These are phyloP conservation scores for Solea solea DNA, from an alignment of 2,113 vertebrate species.

Conservation along the genomic window DNA sequence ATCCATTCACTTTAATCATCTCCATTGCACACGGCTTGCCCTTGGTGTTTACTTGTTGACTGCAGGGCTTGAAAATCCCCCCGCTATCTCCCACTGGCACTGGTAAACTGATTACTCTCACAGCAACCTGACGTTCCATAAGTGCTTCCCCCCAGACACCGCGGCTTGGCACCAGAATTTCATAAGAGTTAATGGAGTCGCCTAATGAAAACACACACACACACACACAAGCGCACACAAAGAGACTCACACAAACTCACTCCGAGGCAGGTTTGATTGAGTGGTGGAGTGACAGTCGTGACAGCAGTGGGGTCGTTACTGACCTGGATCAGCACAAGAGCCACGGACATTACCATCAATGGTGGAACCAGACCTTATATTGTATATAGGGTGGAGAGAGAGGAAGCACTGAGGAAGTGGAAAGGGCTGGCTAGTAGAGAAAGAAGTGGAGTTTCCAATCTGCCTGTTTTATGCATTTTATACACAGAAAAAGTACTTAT, in stretches of 20 bases:
- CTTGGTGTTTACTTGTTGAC: constrained; percentile 41
- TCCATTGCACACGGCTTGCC: constrained; percentile 31
- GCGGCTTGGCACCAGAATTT: constrained; percentile 42
- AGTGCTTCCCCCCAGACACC: constrained; percentile 55
- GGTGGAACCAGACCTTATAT: constrained; percentile 15
- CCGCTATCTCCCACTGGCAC: constrained; percentile 45
- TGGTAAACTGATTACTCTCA: constrained; percentile 68
- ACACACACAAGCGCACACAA: constrained; percentile 3
- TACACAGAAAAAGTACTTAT: too few relatives aligned
- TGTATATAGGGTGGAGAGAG: neutral
- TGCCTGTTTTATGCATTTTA: too few relatives aligned
- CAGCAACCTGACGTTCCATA: constrained; percentile 58
- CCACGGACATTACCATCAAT: constrained; percentile 47
- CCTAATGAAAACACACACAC: constrained; percentile 59
- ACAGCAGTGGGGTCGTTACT: constrained; percentile 56
- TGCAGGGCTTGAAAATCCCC: constrained; percentile 54
- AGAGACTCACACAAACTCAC: constrained; percentile 16
- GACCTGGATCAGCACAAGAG: constrained; percentile 34
- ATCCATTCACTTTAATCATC: constrained; percentile 56
- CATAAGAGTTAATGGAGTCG: constrained; percentile 69
- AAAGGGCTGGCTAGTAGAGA: too few relatives aligned
- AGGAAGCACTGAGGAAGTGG: neutral
- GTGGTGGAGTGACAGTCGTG: constrained; percentile 61
- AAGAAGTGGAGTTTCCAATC: too few relatives aligned
- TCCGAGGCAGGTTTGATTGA: constrained; percentile 61